Evolutionary conservation across 2,113 vertebrate genomes (phyloP).

Genomic region (Sigmodon hispidus): DNA sequence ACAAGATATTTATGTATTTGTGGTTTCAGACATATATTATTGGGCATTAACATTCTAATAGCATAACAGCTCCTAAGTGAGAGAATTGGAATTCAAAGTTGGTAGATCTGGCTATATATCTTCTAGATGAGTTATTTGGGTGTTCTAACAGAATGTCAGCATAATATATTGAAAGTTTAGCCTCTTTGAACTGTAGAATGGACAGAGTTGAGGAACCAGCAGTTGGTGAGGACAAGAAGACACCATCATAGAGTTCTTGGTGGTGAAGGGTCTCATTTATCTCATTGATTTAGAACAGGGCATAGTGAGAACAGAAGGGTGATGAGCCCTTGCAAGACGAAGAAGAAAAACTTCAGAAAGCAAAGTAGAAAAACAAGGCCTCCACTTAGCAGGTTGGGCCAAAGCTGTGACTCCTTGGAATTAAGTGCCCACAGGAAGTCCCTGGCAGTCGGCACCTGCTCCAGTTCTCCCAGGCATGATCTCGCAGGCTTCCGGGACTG

Average conservation of each 20-base stretch:
- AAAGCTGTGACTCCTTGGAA: background rate
- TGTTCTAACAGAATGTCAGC: background rate
- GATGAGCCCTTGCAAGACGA: background rate
- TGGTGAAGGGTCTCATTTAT: background rate
- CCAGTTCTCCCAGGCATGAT: background rate
- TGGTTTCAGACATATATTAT: background rate
- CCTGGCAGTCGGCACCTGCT: too few relatives aligned
- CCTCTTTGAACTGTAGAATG: background rate
- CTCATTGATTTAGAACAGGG: background rate
- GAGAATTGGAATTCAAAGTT: background rate
- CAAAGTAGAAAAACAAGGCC: background rate
- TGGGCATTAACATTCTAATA: background rate
- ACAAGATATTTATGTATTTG: background rate
- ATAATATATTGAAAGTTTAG: background rate
- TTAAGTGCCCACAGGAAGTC: background rate
- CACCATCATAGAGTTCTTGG: background rate
- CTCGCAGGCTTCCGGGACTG: background rate
- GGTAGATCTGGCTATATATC: background rate
- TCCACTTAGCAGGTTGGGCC: background rate
- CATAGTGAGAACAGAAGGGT: accelerated
- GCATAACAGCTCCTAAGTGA: background rate
- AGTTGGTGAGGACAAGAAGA: background rate
- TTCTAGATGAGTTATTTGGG: background rate
- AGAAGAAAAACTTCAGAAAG: background rate
- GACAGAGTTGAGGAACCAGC: background rate